phyloP scores from a whole-genome alignment of 37 sponge, comb jelly and placozoan species.

The Ianthella basta region DNA sequence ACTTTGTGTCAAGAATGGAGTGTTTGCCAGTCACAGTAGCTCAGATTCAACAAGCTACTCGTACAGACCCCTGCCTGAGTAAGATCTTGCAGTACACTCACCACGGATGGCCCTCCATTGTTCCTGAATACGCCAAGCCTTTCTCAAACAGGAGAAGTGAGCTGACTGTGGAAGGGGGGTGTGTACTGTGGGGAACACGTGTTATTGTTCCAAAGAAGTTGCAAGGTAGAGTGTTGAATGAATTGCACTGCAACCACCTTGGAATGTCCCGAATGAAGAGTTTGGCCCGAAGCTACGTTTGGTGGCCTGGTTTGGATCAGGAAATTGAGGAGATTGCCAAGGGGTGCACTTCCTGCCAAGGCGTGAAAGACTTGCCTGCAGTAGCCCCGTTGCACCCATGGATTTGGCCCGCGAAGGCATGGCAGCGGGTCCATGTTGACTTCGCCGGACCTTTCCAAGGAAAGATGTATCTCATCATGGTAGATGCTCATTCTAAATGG shows the following conservation, averaged over 20 bases:
- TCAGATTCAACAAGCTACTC: background rate
- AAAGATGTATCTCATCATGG: conserved; percentile 13
- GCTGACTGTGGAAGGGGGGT: conserved; percentile 35
- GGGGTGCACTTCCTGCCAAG: conserved; percentile 7
- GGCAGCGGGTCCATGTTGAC: conserved; percentile 26
- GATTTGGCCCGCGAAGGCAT: background rate
- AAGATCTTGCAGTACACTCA: conserved; percentile 28
- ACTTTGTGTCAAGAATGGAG: background rate
- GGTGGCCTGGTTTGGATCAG: conserved; percentile 45
- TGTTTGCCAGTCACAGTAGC: conserved; percentile 36
- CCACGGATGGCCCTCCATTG: conserved; percentile 26
- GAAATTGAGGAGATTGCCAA: conserved; percentile 12
- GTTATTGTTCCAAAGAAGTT: conserved; percentile 37
- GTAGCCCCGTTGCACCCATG: conserved; percentile 24
- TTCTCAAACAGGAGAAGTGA: conserved; percentile 28
- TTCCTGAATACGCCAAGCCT: conserved; percentile 16
- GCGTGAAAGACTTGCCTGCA: background rate
- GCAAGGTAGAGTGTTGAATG: background rate
- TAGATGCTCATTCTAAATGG: conserved; percentile 34
- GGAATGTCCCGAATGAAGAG: conserved; percentile 39
- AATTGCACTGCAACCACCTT: conserved; percentile 19
- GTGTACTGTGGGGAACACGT: conserved; percentile 53
- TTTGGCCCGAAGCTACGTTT: conserved; percentile 34
- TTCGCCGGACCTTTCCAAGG: conserved; percentile 32
- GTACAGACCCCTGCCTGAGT: conserved; percentile 32